phyloP scores from a whole-genome alignment of 2,888 invertebrate genomes.

The Harmothoe impar region DNA sequence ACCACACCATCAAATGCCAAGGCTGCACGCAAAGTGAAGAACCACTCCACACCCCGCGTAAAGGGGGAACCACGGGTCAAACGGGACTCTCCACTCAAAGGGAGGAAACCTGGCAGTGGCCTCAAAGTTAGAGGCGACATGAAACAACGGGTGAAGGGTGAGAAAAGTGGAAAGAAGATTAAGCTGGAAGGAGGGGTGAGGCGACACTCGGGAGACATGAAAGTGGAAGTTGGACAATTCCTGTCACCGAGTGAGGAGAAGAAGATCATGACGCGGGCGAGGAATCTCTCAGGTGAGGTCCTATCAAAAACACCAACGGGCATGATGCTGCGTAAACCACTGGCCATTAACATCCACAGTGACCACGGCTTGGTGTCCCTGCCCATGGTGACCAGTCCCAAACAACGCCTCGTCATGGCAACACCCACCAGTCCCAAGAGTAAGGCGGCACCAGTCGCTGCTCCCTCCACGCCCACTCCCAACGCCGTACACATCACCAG shows the following conservation, averaged over 20 bases:
- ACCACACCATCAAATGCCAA: conserved; percentile 25
- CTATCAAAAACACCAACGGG: conserved; percentile 35
- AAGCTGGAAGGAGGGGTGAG: not conserved
- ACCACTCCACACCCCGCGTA: not conserved
- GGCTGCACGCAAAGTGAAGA: not conserved
- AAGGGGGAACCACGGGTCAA: not conserved
- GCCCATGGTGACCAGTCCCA: conserved; percentile 54
- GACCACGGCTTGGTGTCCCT: conserved; percentile 46
- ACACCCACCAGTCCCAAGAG: conserved; percentile 6
- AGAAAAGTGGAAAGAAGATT: not conserved
- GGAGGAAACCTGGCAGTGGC: not conserved
- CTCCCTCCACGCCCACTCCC: not conserved
- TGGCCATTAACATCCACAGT: conserved; percentile 44
- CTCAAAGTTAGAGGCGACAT: not conserved
- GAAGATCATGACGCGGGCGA: conserved; percentile 46
- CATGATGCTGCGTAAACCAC: conserved; percentile 42
- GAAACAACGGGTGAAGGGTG: not conserved
- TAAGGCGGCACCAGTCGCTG: not conserved
- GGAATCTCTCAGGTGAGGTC: conserved; percentile 44
- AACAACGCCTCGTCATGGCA: not conserved
- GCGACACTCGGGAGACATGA: not conserved
- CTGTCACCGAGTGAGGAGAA: conserved; percentile 43
- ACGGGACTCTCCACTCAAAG: not conserved
- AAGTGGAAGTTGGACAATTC: not conserved
- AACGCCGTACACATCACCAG: not conserved